Percentiles rank a stretch among this genome's conserved stretches.
phyloP scores from a whole-genome alignment of 92 coral and sea anemone species.

The Pocillopora meandrina region DNA sequence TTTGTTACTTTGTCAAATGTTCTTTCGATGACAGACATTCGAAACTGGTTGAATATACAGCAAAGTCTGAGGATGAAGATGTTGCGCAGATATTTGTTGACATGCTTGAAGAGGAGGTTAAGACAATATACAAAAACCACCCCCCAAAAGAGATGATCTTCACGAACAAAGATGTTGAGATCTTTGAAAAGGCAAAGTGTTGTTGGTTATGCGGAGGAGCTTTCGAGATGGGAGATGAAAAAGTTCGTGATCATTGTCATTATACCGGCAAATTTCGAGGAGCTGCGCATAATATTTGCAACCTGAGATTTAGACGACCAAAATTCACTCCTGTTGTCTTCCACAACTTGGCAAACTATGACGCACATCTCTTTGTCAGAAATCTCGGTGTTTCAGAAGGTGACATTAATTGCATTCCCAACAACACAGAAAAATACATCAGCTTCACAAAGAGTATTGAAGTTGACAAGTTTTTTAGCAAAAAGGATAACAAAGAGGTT shows the following conservation, averaged over 20 bases:
- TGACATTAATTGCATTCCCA: constrained; percentile 34
- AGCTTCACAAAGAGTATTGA: constrained; percentile 16
- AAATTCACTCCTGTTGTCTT: too few species aligned
- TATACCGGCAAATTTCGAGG: constrained; percentile 24
- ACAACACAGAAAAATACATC: constrained; percentile 44
- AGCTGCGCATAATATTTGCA: constrained; percentile 49
- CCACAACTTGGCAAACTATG: too few species aligned
- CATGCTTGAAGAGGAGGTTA: too few species aligned
- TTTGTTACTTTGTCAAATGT: constrained; percentile 25
- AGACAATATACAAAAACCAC: too few species aligned
- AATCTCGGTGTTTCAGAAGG: too few species aligned
- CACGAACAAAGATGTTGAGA: neutral
- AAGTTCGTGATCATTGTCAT: constrained; percentile 22
- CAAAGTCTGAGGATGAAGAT: too few species aligned
- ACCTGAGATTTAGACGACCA: constrained; percentile 12
- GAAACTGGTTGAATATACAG: too few species aligned
- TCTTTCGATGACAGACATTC: constrained; percentile 1
- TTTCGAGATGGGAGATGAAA: neutral
- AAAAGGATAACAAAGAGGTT: neutral
- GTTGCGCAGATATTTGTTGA: too few species aligned
- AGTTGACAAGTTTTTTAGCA: constrained; percentile 24
- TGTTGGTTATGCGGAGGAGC: neutral
- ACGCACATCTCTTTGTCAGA: too few species aligned
- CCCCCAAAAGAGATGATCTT: too few species aligned
- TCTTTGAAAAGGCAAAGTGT: neutral